A percentile compares a stretch with the other conserved stretches of the same genome.
These are phyloP conservation scores for Ylistrum balloti DNA, from an alignment of 1,140 invertebrate species.

Conservation along the genomic window DNA sequence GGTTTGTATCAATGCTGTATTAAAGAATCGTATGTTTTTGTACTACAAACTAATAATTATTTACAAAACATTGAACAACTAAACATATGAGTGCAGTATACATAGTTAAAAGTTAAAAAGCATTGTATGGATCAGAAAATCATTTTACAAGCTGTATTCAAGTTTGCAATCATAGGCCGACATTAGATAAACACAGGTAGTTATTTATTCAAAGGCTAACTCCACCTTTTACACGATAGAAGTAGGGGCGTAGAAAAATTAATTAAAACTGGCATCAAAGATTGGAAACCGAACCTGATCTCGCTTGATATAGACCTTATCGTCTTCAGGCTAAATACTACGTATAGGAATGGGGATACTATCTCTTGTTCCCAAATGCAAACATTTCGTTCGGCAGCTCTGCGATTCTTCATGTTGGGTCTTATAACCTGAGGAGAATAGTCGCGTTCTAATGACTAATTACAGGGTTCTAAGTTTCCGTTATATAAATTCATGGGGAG, in stretches of 20 bases:
- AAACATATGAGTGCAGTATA: no score
- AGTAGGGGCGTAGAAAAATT: slow-evolving; percentile 20
- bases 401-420: slow-evolving; percentile 26
- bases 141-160: background rate
- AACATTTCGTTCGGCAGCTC: background rate
- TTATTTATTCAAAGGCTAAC: background rate
- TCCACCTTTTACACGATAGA: background rate
- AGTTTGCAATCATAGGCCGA: background rate
- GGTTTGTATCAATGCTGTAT: no score
- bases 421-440: background rate
- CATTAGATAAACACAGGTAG: background rate
- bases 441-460: background rate
- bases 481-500: slow-evolving; percentile 39
- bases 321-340: background rate
- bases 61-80: no score
- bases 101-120: background rate
- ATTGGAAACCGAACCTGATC: slow-evolving; percentile 3
- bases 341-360: background rate
- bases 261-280: slow-evolving; percentile 35
- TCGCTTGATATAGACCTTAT: background rate
- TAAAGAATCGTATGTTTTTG: no score
- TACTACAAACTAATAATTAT: no score
- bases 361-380: slow-evolving; percentile 27
- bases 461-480: slow-evolving; percentile 9
- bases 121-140: background rate